Evolutionary conservation across 2,888 invertebrate species (phyloP), one percentile per base, ranked within the genome.

Genomic region (Lamproptera curius): DNA sequence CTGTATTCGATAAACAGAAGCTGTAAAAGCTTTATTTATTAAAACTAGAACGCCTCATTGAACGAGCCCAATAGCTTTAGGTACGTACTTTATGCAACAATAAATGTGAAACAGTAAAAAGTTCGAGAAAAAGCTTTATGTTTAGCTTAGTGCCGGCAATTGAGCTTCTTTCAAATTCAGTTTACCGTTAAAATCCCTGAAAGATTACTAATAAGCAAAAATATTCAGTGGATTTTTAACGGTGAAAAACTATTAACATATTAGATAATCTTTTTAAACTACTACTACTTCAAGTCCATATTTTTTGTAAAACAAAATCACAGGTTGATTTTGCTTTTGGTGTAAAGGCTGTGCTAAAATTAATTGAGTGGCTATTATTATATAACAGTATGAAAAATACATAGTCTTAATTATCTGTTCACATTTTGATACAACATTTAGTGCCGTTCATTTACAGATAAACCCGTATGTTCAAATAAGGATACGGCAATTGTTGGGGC

Each of bases 401-500:
- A n/a, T n/a, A n/a, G n/a, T n/a, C n/a, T n/a, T n/a, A n/a, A n/a
- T n/a, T n/a, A n/a, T n/a, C n/a, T n/a, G n/a, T n/a, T n/a, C n/a
- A n/a, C n/a, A n/a, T n/a, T n/a, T n/a, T n/a, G n/a, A n/a, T n/a
- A n/a, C n/a, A n/a, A n/a, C n/a, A n/a, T n/a, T n/a, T 37, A 14
- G 23, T 28, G 10, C 28, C n/a, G 28, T 28, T 56, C 58, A 53
- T 52, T 74, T 73, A 10, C 89, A 96, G 96, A 95, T 78, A 95
- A 95, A 71, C 96, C 96, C 51, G 91, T 95, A 56, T 96, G 96
- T 76, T 68, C 90, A 90, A 63, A 88, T 88, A 52, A 92, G 49
- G 92, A 93, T 70, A 92, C 94, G 65, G 90, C 91, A 40, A 91
- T 96, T 52, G 96, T 96, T 60, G 96, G 95, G 0, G 95, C 95